Percentiles rank a stretch among this genome's conserved stretches.
Conservation (phyloP, 1,140 invertebrate genomes). For the Neodiprion lecontei region DNA sequence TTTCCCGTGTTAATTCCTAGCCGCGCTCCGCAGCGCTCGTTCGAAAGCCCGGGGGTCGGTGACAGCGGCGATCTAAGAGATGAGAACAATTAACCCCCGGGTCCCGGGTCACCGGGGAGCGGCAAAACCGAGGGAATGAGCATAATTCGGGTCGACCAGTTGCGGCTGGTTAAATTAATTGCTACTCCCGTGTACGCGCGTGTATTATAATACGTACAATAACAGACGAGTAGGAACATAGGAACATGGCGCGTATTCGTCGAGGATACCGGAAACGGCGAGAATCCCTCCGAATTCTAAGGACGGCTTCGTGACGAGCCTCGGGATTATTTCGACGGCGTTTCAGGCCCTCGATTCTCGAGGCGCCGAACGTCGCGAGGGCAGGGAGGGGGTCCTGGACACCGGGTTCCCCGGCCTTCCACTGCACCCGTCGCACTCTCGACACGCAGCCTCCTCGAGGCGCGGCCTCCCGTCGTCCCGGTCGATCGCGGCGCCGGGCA, state of each 20-base stretch:
- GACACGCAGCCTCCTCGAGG: conserved; percentile 1
- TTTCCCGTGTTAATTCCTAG: too few relatives aligned
- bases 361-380: background rate
- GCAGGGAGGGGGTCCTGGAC: background rate
- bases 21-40: too few relatives aligned
- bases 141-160: background rate
- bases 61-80: background rate
- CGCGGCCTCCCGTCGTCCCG: background rate
- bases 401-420: too few relatives aligned
- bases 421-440: background rate
- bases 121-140: too few relatives aligned
- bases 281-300: too few relatives aligned
- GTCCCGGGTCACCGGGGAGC: background rate
- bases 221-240: too few relatives aligned
- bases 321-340: background rate
- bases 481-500: background rate
- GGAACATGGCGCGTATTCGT: too few relatives aligned
- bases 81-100: background rate
- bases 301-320: too few relatives aligned
- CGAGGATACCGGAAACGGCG: too few relatives aligned
- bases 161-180: background rate
- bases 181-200: background rate
- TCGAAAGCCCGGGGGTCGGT: background rate
- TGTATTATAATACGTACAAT: background rate
- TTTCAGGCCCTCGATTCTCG: background rate